phyloP scores from a whole-genome alignment of 2,113 vertebrate genomes.

The Melanerpes aurifrons region DNA sequence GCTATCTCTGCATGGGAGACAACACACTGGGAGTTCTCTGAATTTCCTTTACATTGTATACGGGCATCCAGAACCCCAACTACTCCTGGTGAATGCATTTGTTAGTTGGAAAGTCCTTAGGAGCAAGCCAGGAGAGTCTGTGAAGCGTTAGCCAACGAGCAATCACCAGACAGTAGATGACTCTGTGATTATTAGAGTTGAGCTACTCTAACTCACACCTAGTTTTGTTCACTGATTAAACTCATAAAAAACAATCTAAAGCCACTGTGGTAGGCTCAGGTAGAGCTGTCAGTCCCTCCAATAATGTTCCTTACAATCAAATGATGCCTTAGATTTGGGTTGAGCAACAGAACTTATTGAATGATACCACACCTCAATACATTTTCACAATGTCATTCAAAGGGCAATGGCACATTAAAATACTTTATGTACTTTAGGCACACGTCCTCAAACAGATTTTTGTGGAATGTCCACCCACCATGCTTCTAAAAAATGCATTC shows the following conservation, averaged over 20 bases:
- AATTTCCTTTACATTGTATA: background rate
- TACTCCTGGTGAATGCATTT: background rate
- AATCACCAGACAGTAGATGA: background rate
- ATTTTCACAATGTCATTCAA: background rate
- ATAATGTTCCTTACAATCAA: background rate
- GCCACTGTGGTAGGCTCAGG: background rate
- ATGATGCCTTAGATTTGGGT: background rate
- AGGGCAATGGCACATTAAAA: background rate
- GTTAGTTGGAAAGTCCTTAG: background rate
- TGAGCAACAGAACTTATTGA: background rate
- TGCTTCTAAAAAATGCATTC: background rate
- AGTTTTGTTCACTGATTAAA: background rate
- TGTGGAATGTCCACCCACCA: rapidly evolving
- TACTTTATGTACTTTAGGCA: background rate
- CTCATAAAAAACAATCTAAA: background rate
- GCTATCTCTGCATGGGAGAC: background rate
- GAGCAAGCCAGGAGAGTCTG: background rate
- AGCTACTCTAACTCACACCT: background rate
- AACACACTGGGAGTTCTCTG: background rate
- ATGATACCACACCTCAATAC: background rate
- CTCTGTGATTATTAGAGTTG: background rate
- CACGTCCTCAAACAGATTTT: background rate
- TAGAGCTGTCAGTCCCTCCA: background rate
- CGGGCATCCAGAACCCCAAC: background rate
- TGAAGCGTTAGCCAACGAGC: background rate